phyloP scores from a whole-genome alignment of 2,797 vertebrate genomes.

The Heliangelus exortis region DNA sequence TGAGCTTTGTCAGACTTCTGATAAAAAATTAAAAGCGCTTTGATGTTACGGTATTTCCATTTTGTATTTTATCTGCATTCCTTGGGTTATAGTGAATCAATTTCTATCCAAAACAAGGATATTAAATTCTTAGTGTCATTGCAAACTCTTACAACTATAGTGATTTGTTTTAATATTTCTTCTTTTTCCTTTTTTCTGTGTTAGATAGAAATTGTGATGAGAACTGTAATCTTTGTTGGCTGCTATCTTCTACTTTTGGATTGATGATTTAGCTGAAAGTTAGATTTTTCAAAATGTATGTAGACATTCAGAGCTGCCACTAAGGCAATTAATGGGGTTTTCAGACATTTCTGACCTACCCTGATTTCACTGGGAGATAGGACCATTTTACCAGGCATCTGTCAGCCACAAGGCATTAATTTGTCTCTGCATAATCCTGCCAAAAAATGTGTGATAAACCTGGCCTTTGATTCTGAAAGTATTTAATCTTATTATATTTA shows the following conservation, averaged over 20 bases:
- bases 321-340: not conserved
- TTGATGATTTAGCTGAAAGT: not conserved
- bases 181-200: not conserved
- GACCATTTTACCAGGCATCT: not conserved
- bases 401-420: not conserved
- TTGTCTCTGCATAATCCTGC: not conserved
- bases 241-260: not conserved
- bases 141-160: not conserved
- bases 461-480: not conserved
- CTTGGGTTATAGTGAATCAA: not conserved
- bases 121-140: not conserved
- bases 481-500: conserved; percentile 27
- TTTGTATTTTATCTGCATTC: not conserved
- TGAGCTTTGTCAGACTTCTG: not conserved
- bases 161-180: no score
- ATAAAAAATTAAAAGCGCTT: not conserved
- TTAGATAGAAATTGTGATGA: not conserved
- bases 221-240: not conserved
- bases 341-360: not conserved
- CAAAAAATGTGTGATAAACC: conserved; percentile 20
- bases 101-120: not conserved
- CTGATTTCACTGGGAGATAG: not conserved
- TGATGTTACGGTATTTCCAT: not conserved
- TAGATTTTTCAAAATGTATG: not conserved
- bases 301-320: not conserved